Base-by-base conservation (phyloP, 2,113 vertebrate genomes). In the Marmota monax region DNA sequence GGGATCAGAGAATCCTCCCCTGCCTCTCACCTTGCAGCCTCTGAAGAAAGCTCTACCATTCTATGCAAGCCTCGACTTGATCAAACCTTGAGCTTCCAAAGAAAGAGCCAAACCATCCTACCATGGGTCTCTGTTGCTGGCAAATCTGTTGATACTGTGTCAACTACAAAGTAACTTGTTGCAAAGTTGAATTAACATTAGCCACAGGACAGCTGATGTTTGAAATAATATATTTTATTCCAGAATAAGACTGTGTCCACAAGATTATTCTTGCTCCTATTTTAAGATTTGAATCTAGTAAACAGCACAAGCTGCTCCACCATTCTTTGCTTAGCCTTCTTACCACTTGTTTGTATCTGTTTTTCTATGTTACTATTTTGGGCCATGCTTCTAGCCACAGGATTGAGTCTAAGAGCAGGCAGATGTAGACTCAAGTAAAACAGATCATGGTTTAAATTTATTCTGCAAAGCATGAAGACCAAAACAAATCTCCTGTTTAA, bases 361-460 rank as follows among this genome's bases (percentile, higher is more conserved):
- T 96, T 96, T 93, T 82, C 92, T 92, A 69, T 23, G 94, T 88
- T 94, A 79, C 97, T 97, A 92, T 97, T 97, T 98, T 96, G 91
- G 88, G 93, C 65, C 5, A 16, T 42, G 87, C 84, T 92, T 93
- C 88, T 85, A 94, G 87, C 95, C 84, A n/a, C 88, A 95, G 77
- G 84, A 90, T 51, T 90, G 87, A 93, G 76, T 42, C 93, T 95
- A 87, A 90, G 72, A 97, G 84, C 93, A 73, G 89, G 65, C 91
- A 93, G 80, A 96, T 80, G 90, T 1, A 80, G 51, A 85, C 70
- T 96, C 53, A 58, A 90, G 78, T 92, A 95, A 96, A 89, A 96
- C 7, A 82, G 86, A 96, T 95, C 51, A 67, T 45, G 58, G 86
- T 90, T 97, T 97, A 94, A 87, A 87, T 83, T 77, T 94, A 90